Conservation (phyloP, 2,797 vertebrate genomes). For the Brotula barbata region DNA sequence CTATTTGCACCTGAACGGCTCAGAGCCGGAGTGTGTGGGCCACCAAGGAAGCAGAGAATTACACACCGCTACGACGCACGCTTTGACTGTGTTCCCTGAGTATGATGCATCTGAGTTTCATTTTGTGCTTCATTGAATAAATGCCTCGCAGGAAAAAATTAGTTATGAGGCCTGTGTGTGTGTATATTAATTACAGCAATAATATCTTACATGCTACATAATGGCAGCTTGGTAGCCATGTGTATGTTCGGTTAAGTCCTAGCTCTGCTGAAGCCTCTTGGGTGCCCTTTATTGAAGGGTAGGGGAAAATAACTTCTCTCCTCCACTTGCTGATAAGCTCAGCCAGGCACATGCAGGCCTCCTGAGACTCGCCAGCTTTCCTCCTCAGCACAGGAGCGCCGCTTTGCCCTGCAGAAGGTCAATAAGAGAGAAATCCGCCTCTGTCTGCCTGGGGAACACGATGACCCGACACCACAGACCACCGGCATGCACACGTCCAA, state of each 20-base stretch:
- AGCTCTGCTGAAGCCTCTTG: constrained; percentile 53
- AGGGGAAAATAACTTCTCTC: constrained; percentile 60
- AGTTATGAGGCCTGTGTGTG: constrained; percentile 31
- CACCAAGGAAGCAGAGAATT: constrained; percentile 11
- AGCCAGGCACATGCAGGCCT: constrained; percentile 59
- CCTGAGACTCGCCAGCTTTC: constrained; percentile 67
- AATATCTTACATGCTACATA: too few species aligned
- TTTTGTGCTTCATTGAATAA: too few species aligned
- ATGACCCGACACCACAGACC: constrained; percentile 58
- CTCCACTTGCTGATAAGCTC: constrained; percentile 70
- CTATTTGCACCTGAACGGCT: constrained; percentile 28
- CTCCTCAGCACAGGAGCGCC: constrained; percentile 52
- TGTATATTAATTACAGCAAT: too few species aligned
- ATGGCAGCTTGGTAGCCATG: constrained; percentile 24
- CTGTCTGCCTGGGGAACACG: constrained; percentile 48
- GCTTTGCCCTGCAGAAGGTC: constrained; percentile 65
- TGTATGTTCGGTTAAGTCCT: constrained; percentile 35
- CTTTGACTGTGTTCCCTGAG: constrained; percentile 17
- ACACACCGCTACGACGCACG: not conserved
- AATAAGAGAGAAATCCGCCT: constrained; percentile 55
- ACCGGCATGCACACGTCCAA: constrained; percentile 19
- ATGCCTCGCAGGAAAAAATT: constrained; percentile 4
- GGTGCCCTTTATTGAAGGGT: constrained; percentile 76
- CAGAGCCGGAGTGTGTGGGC: not conserved
- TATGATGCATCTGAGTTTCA: too few species aligned